These are phyloP conservation scores for Polietes domitor DNA, from an alignment of 2,888 invertebrate genomes.

Conservation along the genomic window DNA sequence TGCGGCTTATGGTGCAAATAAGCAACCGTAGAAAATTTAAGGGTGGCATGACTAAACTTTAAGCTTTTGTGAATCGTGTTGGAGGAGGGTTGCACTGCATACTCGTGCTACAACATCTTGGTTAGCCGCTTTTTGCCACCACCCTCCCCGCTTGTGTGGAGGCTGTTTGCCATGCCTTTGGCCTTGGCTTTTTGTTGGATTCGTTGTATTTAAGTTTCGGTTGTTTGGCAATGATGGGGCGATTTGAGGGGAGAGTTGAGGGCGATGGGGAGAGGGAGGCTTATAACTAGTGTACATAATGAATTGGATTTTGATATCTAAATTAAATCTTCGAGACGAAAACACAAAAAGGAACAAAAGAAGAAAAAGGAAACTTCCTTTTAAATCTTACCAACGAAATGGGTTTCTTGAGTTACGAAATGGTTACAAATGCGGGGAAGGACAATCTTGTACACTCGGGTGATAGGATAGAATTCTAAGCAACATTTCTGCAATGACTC, in stretches of 20 bases:
- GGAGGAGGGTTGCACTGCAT: constrained; percentile 12
- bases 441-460: too few species aligned
- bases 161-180: constrained; percentile 33
- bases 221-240: not conserved
- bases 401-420: not conserved
- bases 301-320: constrained; percentile 73
- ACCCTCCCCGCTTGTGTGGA: constrained; percentile 1
- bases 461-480: too few species aligned
- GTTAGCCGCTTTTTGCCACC: constrained; percentile 2
- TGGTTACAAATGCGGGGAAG: not conserved
- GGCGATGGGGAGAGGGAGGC: not conserved
- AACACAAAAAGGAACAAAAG: constrained; percentile 22
- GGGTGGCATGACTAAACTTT: constrained; percentile 49
- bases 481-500: too few species aligned
- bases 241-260: not conserved
- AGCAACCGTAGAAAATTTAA: constrained; percentile 59
- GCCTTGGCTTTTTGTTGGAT: constrained; percentile 52
- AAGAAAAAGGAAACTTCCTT: constrained; percentile 42
- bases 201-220: not conserved
- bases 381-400: constrained; percentile 28
- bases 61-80: constrained; percentile 40
- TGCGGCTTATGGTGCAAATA: constrained; percentile 70
- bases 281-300: constrained; percentile 69
- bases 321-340: constrained; percentile 70
- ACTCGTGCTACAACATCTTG: constrained; percentile 29